A percentile compares a stretch with the other conserved stretches of the same genome.
Conservation (phyloP, 2,113 vertebrate genomes). For the Odocoileus virginianus region DNA sequence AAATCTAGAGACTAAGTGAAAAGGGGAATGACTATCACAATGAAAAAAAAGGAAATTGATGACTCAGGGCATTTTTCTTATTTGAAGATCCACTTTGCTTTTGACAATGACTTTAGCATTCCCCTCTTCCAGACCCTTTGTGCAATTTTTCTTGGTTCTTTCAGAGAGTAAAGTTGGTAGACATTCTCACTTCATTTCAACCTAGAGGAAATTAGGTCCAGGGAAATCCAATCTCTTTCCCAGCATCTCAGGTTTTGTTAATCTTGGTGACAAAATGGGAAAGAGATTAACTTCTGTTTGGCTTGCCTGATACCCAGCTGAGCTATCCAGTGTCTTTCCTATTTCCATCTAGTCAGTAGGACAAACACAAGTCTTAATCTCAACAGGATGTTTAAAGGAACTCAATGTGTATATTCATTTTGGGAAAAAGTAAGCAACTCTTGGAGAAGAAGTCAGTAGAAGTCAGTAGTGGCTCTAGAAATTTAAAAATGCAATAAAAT, state of each 20-base stretch:
- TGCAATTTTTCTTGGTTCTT: not conserved
- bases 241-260: not conserved
- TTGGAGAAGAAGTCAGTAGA: not conserved
- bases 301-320: not conserved
- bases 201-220: not conserved
- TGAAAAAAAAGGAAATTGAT: not conserved
- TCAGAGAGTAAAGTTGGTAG: not conserved
- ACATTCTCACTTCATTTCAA: not conserved
- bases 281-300: not conserved
- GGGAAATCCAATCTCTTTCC: not conserved
- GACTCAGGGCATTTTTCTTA: not conserved
- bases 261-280: not conserved
- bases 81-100: not conserved
- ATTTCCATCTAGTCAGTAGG: not conserved
- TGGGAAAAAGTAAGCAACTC: not conserved
- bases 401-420: not conserved
- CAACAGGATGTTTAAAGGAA: not conserved
- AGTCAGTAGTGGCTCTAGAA: not conserved
- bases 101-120: not conserved
- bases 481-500: not conserved
- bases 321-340: not conserved
- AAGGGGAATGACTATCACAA: not conserved
- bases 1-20: not conserved
- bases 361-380: not conserved
- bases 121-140: not conserved